These are phyloP conservation scores for Atherix ibis DNA, from an alignment of 2,888 invertebrate genomes.

Conservation along the genomic window DNA sequence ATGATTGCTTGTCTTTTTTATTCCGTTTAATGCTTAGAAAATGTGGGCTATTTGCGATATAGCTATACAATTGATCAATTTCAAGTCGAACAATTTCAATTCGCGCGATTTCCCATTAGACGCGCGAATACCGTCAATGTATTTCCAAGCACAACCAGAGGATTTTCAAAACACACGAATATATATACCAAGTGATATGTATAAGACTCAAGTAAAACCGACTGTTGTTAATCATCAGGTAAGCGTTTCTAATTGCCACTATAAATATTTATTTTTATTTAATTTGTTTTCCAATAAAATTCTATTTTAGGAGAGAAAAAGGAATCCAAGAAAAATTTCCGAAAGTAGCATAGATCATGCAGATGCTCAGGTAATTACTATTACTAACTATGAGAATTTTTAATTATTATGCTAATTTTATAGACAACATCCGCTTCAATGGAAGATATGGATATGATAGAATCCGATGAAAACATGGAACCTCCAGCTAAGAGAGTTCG, in stretches of 20 bases:
- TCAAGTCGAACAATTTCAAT: constrained; percentile 75
- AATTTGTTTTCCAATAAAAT: background rate
- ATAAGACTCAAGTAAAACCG: constrained; percentile 9
- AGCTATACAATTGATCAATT: constrained; percentile 76
- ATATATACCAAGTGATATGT: constrained; percentile 61
- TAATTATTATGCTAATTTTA: background rate
- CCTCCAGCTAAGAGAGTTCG: constrained; percentile 10
- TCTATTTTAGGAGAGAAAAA: constrained; percentile 3
- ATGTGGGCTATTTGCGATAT: constrained; percentile 94
- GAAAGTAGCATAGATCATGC: constrained; percentile 11
- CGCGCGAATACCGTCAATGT: constrained; percentile 78
- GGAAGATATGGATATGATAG: constrained; percentile 8
- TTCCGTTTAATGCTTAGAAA: constrained; percentile 45
- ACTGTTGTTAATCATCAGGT: constrained; percentile 1
- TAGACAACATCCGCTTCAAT: constrained; percentile 9
- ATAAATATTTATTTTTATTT: background rate
- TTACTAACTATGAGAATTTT: background rate
- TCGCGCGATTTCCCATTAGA: constrained; percentile 78
- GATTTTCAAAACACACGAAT: constrained; percentile 57
- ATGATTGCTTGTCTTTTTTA: background rate
- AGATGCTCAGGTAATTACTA: constrained; percentile 14
- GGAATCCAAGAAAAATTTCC: constrained; percentile 7
- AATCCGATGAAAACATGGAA: constrained; percentile 12
- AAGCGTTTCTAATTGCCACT: no score
- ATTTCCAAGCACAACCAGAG: constrained; percentile 62